Conservation (phyloP, 1,140 invertebrate genomes). For the Drosophila littoralis region DNA sequence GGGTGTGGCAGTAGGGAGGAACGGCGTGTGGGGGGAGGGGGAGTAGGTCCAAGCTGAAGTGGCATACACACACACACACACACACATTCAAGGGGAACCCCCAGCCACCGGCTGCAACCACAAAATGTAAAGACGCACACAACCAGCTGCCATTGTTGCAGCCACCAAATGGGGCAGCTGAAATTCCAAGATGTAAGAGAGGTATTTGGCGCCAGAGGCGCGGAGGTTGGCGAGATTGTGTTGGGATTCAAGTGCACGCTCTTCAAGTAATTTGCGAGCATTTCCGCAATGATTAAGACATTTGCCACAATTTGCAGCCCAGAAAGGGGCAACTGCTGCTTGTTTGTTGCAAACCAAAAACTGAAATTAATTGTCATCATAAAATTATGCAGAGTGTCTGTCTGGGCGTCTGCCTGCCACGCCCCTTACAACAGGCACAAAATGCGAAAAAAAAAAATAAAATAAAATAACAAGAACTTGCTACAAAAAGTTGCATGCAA, state of each 20-base stretch:
- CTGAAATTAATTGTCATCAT: constrained; percentile 75
- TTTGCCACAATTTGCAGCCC: constrained; percentile 27
- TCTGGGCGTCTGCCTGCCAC: not conserved
- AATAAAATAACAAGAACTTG: constrained; percentile 32
- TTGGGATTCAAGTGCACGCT: constrained; percentile 38
- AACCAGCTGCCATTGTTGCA: constrained; percentile 30
- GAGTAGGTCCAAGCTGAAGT: constrained; percentile 3
- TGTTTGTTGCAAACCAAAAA: constrained; percentile 39
- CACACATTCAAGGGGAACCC: not conserved
- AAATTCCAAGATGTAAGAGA: not conserved
- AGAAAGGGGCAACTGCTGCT: constrained; percentile 8
- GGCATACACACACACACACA: constrained; percentile 3
- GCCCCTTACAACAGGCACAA: not conserved
- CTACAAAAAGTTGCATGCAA: constrained; percentile 59
- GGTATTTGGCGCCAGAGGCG: not conserved
- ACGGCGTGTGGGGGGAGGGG: not conserved
- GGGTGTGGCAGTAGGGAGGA: not conserved
- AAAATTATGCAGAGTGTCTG: constrained; percentile 66
- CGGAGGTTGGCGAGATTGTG: not conserved
- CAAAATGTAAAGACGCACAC: constrained; percentile 11
- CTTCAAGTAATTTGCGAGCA: constrained; percentile 47
- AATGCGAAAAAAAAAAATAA: not conserved
- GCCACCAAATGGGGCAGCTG: constrained; percentile 1
- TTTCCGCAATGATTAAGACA: constrained; percentile 54
- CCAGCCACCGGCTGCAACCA: constrained; percentile 14